A percentile compares a stretch with the other conserved stretches of the same genome.
phyloP scores from a whole-genome alignment of 1,140 invertebrate species.

The Tetragnatha versicolor region DNA sequence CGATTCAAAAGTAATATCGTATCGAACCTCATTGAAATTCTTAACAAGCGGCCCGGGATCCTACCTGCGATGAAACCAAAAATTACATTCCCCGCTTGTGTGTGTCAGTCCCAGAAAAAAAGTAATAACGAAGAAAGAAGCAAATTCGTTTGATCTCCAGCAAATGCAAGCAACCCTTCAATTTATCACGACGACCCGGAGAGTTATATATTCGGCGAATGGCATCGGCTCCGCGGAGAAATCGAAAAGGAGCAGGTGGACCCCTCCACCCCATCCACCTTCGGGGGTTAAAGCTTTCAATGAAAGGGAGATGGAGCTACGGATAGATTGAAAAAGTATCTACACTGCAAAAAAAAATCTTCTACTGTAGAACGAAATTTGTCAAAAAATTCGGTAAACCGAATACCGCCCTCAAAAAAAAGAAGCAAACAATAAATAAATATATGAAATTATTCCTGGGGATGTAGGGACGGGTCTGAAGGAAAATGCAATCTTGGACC shows the following conservation, averaged over 20 bases:
- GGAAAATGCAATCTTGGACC: slow-evolving; percentile 17
- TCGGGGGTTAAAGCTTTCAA: slow-evolving; percentile 18
- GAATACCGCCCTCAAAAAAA: background rate
- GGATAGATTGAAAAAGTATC: slow-evolving; percentile 48
- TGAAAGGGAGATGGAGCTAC: slow-evolving; percentile 33
- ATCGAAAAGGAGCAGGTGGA: slow-evolving; percentile 8
- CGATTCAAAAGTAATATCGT: background rate
- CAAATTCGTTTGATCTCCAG: background rate
- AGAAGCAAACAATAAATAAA: slow-evolving; percentile 28
- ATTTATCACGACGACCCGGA: background rate
- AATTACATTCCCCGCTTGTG: background rate
- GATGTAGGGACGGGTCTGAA: slow-evolving; percentile 10
- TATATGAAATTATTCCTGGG: background rate
- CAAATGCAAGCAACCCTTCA: slow-evolving; percentile 18
- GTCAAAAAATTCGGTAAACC: slow-evolving; percentile 45
- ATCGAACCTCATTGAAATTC: background rate
- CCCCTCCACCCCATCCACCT: background rate
- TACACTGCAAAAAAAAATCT: no score
- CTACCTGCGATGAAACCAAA: background rate
- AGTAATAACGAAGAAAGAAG: background rate
- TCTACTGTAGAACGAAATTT: slow-evolving; percentile 22
- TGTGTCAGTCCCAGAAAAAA: background rate
- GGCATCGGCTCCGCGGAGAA: background rate
- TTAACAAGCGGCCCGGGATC: no score
- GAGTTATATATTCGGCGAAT: background rate